These are phyloP conservation scores for Rousettus leschenaultii DNA, from an alignment of 2,113 vertebrate genomes.

Conservation along the genomic window DNA sequence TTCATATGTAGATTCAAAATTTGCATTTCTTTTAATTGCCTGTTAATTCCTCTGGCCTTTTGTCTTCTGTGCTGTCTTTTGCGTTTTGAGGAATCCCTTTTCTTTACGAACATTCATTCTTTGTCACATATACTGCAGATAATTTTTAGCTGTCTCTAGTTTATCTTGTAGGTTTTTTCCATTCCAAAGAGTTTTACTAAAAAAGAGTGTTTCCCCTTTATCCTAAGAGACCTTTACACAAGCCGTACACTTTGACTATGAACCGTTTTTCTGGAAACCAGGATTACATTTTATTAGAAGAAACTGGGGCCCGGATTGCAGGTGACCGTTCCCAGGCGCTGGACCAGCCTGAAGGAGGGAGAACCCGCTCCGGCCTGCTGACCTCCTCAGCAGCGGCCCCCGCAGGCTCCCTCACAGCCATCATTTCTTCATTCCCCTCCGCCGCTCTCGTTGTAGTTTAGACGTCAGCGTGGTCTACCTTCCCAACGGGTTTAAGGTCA, in stretches of 20 bases:
- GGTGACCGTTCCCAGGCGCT: neutral
- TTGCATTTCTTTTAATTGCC: neutral
- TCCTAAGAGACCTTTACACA: constrained; percentile 26
- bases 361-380: neutral
- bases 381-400: neutral
- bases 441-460: constrained; percentile 12
- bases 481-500: constrained; percentile 21
- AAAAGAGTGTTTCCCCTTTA: constrained; percentile 10
- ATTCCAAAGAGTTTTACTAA: constrained; percentile 20
- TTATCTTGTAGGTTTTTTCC: constrained; percentile 49
- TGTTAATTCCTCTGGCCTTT: neutral
- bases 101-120: neutral
- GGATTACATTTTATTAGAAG: constrained; percentile 32
- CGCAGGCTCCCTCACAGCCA: neutral
- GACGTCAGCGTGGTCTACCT: constrained; percentile 11
- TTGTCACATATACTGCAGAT: neutral
- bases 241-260: neutral
- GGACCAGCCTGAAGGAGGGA: constrained; percentile 18
- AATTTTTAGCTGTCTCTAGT: neutral
- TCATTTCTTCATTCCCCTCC: neutral
- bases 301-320: neutral
- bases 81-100: neutral
- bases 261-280: neutral
- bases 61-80: neutral
- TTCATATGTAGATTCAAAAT: constrained; percentile 6